These are phyloP conservation scores for Leptobrachium leishanense DNA, from an alignment of 2,113 vertebrate genomes.

Conservation along the genomic window DNA sequence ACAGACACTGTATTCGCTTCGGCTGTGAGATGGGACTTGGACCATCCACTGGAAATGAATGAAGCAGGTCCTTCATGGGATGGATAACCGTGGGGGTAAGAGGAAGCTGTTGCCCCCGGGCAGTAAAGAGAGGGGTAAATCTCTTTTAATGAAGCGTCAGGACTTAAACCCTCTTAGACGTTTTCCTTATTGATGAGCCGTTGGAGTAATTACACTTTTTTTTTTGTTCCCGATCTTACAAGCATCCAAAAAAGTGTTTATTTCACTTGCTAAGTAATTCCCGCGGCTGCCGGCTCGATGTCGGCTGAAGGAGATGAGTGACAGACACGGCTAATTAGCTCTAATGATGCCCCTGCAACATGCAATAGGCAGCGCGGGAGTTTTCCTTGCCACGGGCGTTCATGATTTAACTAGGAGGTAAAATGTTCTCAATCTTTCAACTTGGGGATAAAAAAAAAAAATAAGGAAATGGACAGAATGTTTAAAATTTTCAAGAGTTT, in stretches of 20 bases:
- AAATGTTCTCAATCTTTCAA: conserved; percentile 5
- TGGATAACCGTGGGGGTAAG: too few species aligned
- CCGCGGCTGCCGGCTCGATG: conserved; percentile 59
- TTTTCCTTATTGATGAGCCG: conserved; percentile 53
- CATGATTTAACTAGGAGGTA: conserved; percentile 63
- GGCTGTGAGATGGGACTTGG: too few species aligned
- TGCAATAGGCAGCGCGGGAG: conserved; percentile 57
- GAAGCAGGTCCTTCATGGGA: too few species aligned
- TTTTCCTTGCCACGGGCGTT: conserved; percentile 59
- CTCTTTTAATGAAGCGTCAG: neutral
- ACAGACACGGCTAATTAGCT: conserved; percentile 63
- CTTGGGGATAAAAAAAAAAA: too few species aligned
- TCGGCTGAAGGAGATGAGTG: conserved; percentile 63
- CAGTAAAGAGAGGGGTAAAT: neutral
- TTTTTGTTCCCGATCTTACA: conserved; percentile 53
- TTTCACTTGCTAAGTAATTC: conserved; percentile 59
- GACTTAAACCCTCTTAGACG: conserved; percentile 11
- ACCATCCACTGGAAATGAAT: too few species aligned
- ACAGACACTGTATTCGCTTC: too few species aligned
- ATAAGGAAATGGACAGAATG: neutral
- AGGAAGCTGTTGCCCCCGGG: too few species aligned
- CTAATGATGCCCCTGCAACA: conserved; percentile 66
- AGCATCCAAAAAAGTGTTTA: conserved; percentile 62
- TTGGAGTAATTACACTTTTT: conserved; percentile 59
- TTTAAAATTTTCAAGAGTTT: neutral